Evolutionary conservation across 2,797 vertebrate species (phyloP).

Genomic region (Labroides dimidiatus): DNA sequence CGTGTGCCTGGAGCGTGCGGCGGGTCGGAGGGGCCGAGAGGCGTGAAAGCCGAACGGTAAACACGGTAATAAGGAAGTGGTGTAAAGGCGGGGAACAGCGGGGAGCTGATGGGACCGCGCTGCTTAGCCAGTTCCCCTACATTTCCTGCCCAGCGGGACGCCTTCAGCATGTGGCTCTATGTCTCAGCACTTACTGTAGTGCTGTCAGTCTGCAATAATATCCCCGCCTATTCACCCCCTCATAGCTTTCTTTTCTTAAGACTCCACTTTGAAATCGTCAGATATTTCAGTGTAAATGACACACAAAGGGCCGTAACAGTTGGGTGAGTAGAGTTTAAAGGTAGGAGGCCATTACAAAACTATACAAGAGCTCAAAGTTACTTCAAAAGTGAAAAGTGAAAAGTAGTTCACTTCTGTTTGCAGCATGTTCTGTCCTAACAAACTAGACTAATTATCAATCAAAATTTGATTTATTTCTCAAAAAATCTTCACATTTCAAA

Average conservation of each 20-base stretch:
- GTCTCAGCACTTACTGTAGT: slow-evolving; percentile 72
- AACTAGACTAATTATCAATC: not conserved
- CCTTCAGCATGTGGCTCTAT: slow-evolving; percentile 86
- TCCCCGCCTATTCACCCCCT: slow-evolving; percentile 73
- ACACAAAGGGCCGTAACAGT: slow-evolving; percentile 45
- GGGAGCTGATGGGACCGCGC: slow-evolving; percentile 91
- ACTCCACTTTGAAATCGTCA: slow-evolving; percentile 72
- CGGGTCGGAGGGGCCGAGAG: slow-evolving; percentile 78
- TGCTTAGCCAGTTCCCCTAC: slow-evolving; percentile 93
- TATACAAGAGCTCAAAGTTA: slow-evolving; percentile 4
- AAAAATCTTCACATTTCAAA: not conserved
- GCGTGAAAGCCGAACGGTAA: slow-evolving; percentile 92
- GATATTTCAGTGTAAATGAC: slow-evolving; percentile 75
- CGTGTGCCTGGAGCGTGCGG: slow-evolving; percentile 70
- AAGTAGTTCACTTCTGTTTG: not conserved
- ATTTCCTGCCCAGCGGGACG: slow-evolving; percentile 95
- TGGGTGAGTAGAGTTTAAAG: slow-evolving; percentile 42
- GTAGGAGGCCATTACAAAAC: slow-evolving; percentile 42
- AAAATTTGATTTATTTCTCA: not conserved
- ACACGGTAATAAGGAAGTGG: slow-evolving; percentile 94
- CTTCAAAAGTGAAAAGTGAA: slow-evolving; percentile 18
- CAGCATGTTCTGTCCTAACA: not conserved
- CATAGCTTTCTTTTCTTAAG: slow-evolving; percentile 64
- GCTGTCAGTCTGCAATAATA: slow-evolving; percentile 82
- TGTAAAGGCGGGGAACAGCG: slow-evolving; percentile 93